Conservation (phyloP, 2,888 invertebrate genomes). For the Erebia ligea region DNA sequence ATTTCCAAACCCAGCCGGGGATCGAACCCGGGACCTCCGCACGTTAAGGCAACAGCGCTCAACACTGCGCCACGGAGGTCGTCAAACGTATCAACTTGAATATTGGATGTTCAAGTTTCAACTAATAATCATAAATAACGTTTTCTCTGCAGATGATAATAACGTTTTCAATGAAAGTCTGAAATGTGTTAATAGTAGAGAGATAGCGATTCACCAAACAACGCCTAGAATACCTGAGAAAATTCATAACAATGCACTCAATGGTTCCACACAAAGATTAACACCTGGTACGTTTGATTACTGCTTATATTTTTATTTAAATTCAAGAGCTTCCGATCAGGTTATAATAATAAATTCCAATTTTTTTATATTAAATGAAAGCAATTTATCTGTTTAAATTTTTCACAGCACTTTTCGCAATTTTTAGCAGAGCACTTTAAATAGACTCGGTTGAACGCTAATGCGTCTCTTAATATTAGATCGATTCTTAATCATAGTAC, state of each 20-base stretch:
- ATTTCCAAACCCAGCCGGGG: too few species aligned
- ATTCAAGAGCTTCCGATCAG: neutral
- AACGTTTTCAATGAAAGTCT: constrained; percentile 72
- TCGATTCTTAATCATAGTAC: too few species aligned
- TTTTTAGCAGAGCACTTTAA: neutral
- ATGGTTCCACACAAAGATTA: constrained; percentile 74
- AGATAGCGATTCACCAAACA: constrained; percentile 57
- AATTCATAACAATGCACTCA: constrained; percentile 65
- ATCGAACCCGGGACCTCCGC: too few species aligned
- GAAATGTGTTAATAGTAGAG: constrained; percentile 65
- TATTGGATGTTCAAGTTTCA: neutral
- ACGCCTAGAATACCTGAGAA: constrained; percentile 71
- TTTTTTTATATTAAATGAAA: constrained; percentile 2
- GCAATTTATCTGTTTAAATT: neutral
- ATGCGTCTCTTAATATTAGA: too few species aligned
- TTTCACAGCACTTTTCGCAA: neutral
- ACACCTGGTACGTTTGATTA: constrained; percentile 70
- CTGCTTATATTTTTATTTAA: constrained; percentile 31
- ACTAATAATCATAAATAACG: neutral
- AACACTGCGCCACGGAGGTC: too few species aligned
- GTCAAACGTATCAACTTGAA: neutral
- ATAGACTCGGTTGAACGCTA: neutral
- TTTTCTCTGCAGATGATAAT: constrained; percentile 78
- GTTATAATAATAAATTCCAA: neutral
- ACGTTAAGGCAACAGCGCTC: too few species aligned